Base-by-base conservation (phyloP, 2,113 vertebrate genomes). In the Enhydra lutris region DNA sequence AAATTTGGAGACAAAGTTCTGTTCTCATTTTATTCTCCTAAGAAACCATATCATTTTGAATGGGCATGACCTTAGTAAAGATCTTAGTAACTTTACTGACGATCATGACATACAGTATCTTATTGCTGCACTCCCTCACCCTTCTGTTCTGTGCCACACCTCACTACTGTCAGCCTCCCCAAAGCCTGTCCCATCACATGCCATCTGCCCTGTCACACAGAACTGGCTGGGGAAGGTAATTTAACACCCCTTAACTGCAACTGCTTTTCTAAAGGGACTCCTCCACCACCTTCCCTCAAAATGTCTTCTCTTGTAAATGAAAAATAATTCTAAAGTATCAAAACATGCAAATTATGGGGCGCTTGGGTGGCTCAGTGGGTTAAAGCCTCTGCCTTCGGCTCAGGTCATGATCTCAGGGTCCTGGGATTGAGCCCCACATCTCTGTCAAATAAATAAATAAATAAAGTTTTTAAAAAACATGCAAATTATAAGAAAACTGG, bases 261-360 rank as follows among this genome's bases (percentile, higher is more conserved):
- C 57, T 94, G 11, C 23, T 61, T 84, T 88, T 84, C 61, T 45
- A 85, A 42, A 12, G 11, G 26, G 1, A 78, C 36, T 47, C 47
- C 42, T 36, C 10, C 0, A 45, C 31, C 21, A 18, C 14, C 50
- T 73, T 45, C 8, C 47, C 20, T 76, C 20, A 36, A 71, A 65
- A 29, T 57, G 15, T 39, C 24, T 91, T 61, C 14, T 45, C 55
- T 65, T 67, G 2, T 50, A 69, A 79, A 63, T 0, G 57, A 79
- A 82, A 96, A 94, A 74, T 52, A 45, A 73, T 80, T 85, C 76
- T 50, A 79, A 61, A 29, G 7, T 55, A 82, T 36, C 71, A 61
- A 13, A 78, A 59, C 50, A n/a, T n/a, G 15, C 9, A 88, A 94
- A 81, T 34, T 63, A 59, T 31, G 50, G 15, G 50, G 50, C 50